Base-by-base conservation (phyloP, 2,113 vertebrate species). In the Centropristis striata region DNA sequence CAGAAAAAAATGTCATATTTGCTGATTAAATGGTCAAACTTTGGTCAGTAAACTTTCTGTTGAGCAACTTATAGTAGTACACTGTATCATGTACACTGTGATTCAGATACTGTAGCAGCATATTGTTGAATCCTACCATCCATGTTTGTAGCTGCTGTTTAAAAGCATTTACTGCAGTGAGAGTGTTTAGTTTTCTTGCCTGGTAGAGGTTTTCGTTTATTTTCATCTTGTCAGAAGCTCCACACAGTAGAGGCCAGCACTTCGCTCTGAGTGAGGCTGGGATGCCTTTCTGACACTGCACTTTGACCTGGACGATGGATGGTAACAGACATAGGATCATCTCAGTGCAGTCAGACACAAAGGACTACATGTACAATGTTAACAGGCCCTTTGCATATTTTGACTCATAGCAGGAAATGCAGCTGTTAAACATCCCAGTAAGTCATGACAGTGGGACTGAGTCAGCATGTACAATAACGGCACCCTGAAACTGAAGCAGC, bases 281-380 rank as follows among this genome's bases (percentile, higher is more conserved):
- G 86, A 97, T 97, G 58, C 96, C 96, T 84, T 97, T 97, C 76
- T 96, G 95, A 81, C 96, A 97, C 44, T 96, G 95, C 2, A 93
- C 89, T 90, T 96, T 97, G 13, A 97, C 92, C 96, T 97, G 86
- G 59, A 21, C 55, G 20, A 60, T 80, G 13, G 72, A 9, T 1
- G 0, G 10, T 4, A 60, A 55, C 32, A 85, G 39, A 70, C 28
- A 69, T 67, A 36, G 46, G 16, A 23, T 80, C 37, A 66, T 23
- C 49, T 39, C 46, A 27, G 28, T 49, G 15, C 20, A 15, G 16
- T 5, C 16, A 32, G 3, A 21, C 51, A 67, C 42, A 23, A 55
- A 68, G 2, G 0, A 44, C 37, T 25, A 16, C 1, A 28, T 61
- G 18, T 71, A 60, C 46, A n/a, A 53, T 21, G 15, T 12, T 44